Evolutionary conservation across 92 coral and sea anemone genomes (phyloP).

Genomic region (Metridium senile): DNA sequence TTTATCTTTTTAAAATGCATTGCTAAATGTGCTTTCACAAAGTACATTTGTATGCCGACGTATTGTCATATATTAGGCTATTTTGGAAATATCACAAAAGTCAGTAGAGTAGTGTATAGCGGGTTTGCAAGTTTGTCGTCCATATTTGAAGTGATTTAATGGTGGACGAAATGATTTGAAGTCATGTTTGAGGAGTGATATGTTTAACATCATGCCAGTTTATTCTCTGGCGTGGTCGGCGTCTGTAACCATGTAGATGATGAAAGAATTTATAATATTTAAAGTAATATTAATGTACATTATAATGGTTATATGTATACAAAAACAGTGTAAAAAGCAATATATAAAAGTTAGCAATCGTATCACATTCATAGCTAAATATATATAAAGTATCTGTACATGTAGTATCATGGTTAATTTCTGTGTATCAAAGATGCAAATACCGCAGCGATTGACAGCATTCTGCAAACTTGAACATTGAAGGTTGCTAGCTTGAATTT

Average conservation of each 20-base stretch:
- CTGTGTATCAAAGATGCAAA: background rate
- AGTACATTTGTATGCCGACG: conserved; percentile 1
- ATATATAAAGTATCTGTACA: background rate
- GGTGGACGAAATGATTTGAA: background rate
- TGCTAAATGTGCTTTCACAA: conserved; percentile 29
- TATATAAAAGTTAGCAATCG: conserved; percentile 8
- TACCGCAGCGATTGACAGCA: no score
- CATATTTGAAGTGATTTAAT: conserved; percentile 10
- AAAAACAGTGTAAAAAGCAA: conserved; percentile 29
- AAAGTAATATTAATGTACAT: conserved; percentile 36
- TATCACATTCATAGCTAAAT: conserved; percentile 10
- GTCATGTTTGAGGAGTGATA: conserved; percentile 2
- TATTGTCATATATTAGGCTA: background rate
- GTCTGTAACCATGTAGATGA: conserved; percentile 12
- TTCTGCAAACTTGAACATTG: no score
- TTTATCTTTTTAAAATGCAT: background rate
- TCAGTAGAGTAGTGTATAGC: background rate
- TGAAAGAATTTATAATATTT: conserved; percentile 32
- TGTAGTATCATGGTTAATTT: background rate
- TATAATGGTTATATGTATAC: conserved; percentile 26
- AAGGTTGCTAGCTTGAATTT: background rate
- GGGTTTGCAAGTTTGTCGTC: background rate
- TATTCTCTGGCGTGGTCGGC: conserved; percentile 11
- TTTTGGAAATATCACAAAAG: background rate
- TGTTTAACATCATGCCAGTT: background rate